Evolutionary conservation across 2,797 vertebrate species (phyloP).

Genomic region (Calcarius lapponicus): DNA sequence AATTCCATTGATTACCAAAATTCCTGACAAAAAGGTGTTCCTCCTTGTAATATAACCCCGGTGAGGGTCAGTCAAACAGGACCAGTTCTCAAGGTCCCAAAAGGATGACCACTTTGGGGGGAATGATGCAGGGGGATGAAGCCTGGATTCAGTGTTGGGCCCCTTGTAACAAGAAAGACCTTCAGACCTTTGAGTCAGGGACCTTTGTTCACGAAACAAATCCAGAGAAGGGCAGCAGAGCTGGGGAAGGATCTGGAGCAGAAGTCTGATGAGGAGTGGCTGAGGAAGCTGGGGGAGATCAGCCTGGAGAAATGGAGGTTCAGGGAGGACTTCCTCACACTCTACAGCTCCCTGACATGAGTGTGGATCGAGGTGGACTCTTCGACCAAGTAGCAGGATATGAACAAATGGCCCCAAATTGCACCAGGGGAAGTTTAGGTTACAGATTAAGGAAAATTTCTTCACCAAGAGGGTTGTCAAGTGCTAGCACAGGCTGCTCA

Average conservation of each 20-base stretch:
- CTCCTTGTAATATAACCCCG: neutral
- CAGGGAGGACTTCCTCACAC: neutral
- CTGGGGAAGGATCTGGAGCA: neutral
- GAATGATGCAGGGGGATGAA: accelerated
- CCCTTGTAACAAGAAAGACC: neutral
- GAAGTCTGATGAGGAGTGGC: neutral
- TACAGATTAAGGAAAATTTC: neutral
- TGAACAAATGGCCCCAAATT: neutral
- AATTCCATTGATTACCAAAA: neutral
- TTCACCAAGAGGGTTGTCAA: neutral
- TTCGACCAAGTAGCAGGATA: neutral
- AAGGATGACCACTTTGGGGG: neutral
- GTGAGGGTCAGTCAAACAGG: neutral
- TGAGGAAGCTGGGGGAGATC: neutral
- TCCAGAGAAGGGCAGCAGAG: neutral
- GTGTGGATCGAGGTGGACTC: accelerated
- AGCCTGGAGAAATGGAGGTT: neutral
- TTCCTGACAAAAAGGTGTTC: neutral
- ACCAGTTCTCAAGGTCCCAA: neutral
- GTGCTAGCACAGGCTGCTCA: neutral
- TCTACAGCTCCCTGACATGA: neutral
- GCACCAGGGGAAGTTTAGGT: neutral
- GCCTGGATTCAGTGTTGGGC: neutral
- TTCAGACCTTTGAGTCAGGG: neutral
- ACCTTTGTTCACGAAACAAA: accelerated